These are phyloP conservation scores for Drosophila tsacasi DNA, from an alignment of 1,140 invertebrate species.

Conservation along the genomic window DNA sequence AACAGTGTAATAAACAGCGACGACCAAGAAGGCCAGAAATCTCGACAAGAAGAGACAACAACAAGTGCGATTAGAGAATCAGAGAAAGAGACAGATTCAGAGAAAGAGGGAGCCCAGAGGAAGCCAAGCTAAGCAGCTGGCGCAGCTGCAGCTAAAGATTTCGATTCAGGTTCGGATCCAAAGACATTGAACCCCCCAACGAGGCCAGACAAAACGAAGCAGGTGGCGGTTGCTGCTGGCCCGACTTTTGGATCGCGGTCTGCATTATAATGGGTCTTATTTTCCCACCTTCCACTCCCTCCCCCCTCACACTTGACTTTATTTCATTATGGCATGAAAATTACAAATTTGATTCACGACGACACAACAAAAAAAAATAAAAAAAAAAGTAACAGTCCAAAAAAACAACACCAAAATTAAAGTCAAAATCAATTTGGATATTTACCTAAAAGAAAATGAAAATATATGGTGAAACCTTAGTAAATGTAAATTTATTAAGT, in stretches of 20 bases:
- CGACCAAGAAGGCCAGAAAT: constrained; percentile 17
- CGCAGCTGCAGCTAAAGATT: constrained; percentile 20
- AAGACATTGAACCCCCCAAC: constrained; percentile 38
- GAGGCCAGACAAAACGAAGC: constrained; percentile 61
- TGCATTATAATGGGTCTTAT: constrained; percentile 26
- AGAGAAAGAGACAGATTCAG: background rate
- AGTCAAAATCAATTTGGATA: background rate
- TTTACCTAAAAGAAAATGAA: background rate
- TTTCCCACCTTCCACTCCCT: background rate
- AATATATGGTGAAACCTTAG: background rate
- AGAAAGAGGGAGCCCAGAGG: constrained; percentile 9
- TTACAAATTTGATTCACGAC: constrained; percentile 23
- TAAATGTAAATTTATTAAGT: background rate
- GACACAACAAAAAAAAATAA: background rate
- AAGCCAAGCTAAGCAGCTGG: background rate
- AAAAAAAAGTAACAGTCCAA: background rate
- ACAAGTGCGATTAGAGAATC: constrained; percentile 7
- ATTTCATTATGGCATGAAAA: constrained; percentile 9
- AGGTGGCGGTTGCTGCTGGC: constrained; percentile 17
- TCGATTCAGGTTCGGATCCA: constrained; percentile 31
- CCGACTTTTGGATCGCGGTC: constrained; percentile 11
- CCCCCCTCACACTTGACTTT: background rate
- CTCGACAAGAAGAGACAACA: constrained; percentile 10
- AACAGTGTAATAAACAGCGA: background rate
- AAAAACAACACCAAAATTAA: background rate